A percentile compares a stretch with the other conserved stretches of the same genome.
Conservation (phyloP, 2,888 invertebrate genomes). For the Habroteleia sp. region DNA sequence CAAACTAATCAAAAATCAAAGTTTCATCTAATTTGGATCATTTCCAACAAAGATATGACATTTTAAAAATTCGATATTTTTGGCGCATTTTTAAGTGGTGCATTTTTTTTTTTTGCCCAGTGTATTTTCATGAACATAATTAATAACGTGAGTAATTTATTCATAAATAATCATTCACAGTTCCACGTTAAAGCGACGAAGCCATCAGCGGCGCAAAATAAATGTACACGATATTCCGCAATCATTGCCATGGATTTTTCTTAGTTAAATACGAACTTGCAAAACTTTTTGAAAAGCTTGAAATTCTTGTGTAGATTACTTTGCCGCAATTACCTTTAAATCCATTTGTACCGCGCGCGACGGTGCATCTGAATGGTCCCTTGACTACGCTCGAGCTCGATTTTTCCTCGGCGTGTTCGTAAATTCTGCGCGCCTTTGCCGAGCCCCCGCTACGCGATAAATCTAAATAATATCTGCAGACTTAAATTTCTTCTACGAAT, state of each 20-base stretch:
- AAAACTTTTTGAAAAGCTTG: constrained; percentile 55
- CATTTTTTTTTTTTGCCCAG: no score
- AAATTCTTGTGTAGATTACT: constrained; percentile 59
- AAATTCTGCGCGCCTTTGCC: constrained; percentile 57
- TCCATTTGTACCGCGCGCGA: constrained; percentile 60
- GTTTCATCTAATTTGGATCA: no score
- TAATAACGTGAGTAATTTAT: no score
- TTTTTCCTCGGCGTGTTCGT: constrained; percentile 57
- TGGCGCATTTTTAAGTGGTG: no score
- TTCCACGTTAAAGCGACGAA: no score
- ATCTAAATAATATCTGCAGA: constrained; percentile 61
- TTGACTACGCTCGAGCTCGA: constrained; percentile 53
- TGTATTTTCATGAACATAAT: no score
- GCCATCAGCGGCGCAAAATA: constrained; percentile 18
- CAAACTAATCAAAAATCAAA: no score
- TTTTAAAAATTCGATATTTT: no score
- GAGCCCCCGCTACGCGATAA: constrained; percentile 54
- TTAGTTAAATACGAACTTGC: constrained; percentile 41
- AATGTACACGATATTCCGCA: constrained; percentile 25
- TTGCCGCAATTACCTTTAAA: constrained; percentile 63
- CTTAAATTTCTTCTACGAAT: constrained; percentile 58
- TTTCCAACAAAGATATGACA: no score
- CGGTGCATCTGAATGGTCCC: constrained; percentile 61
- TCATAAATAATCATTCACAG: no score
- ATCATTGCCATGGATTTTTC: constrained; percentile 43